Evolutionary conservation across 2,113 vertebrate species (phyloP).

Genomic region (Sturnira hondurensis): DNA sequence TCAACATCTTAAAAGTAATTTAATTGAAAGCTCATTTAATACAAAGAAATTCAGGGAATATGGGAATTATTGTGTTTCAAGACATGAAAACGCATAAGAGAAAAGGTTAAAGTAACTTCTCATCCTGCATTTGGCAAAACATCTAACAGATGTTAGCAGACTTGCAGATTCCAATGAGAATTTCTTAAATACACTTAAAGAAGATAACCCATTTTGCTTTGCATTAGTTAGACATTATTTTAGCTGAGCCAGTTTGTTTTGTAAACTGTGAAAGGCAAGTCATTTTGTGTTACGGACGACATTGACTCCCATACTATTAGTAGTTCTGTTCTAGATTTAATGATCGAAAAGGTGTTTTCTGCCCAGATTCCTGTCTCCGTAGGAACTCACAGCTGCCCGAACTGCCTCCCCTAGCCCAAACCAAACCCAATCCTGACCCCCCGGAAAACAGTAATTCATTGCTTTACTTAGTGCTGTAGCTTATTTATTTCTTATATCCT

Average conservation of each 20-base stretch:
- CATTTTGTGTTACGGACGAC: neutral
- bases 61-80: neutral
- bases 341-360: neutral
- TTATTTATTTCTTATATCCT: neutral
- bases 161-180: conserved; percentile 62
- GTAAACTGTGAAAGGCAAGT: conserved; percentile 35
- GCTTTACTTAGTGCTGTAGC: neutral
- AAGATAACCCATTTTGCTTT: conserved; percentile 57
- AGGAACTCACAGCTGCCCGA: neutral
- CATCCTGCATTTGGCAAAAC: conserved; percentile 48
- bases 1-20: neutral
- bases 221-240: conserved; percentile 62
- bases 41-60: neutral
- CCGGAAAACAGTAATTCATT: neutral
- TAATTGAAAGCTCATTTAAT: neutral
- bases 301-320: neutral
- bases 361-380: neutral
- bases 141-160: conserved; percentile 62
- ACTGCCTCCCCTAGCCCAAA: neutral
- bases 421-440: fast-evolving
- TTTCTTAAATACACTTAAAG: conserved; percentile 40
- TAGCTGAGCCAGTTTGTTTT: conserved; percentile 58
- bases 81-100: conserved; percentile 11
- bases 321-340: neutral
- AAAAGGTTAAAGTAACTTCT: conserved; percentile 41